Conservation (phyloP, 2,797 vertebrate species). For the Chaunax sp. region DNA sequence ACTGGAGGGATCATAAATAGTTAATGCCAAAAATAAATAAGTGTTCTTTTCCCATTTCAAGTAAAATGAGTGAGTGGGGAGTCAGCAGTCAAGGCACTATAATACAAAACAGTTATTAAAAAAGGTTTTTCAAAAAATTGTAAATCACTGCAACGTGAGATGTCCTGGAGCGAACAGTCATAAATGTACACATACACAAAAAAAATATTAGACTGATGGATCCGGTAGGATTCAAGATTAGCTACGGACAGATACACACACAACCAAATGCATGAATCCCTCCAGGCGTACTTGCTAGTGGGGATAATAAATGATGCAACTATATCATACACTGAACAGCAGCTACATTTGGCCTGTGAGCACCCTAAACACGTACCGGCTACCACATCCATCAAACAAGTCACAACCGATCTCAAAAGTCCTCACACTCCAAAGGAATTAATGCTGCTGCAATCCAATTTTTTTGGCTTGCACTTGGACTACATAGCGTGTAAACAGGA, state of each 20-base stretch:
- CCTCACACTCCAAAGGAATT: conserved; percentile 46
- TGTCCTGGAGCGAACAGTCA: too few species aligned
- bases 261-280: background rate
- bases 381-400: conserved; percentile 34
- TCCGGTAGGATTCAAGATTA: background rate
- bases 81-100: background rate
- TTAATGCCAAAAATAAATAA: background rate
- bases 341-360: conserved; percentile 18
- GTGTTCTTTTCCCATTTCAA: background rate
- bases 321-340: conserved; percentile 1
- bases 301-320: conserved; percentile 30
- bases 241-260: background rate
- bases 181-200: too few species aligned
- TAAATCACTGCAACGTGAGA: background rate
- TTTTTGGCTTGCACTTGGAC: conserved; percentile 32
- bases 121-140: background rate
- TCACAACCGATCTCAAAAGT: conserved; percentile 49
- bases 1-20: background rate
- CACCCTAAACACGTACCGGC: conserved; percentile 20
- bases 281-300: background rate
- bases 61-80: background rate
- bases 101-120: background rate
- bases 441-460: conserved; percentile 53
- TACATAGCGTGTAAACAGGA: conserved; percentile 31
- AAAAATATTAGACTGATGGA: background rate